These are phyloP conservation scores for Psilanteris sp. DNA, from an alignment of 1,140 invertebrate species.

Conservation along the genomic window DNA sequence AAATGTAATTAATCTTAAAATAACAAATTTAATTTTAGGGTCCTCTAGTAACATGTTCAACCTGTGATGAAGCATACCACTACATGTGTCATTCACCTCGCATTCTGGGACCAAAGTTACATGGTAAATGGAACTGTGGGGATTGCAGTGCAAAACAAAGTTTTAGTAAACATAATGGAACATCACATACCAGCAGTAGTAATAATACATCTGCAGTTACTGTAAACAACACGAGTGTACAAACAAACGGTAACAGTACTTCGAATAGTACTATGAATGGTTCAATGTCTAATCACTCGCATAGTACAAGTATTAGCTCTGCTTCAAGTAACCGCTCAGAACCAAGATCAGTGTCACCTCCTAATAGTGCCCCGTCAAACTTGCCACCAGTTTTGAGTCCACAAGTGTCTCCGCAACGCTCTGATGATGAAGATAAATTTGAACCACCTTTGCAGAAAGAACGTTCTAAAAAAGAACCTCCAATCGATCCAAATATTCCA, in stretches of 20 bases:
- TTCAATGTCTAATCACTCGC: not conserved
- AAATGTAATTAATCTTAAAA: too few relatives aligned
- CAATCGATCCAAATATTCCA: conserved; percentile 86
- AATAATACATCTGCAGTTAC: not conserved
- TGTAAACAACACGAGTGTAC: too few relatives aligned
- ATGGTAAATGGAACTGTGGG: conserved; percentile 74
- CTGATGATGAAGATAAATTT: conserved; percentile 70
- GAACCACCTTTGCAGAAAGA: conserved; percentile 41
- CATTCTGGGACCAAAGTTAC: conserved; percentile 73
- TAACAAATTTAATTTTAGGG: too few relatives aligned
- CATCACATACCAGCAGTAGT: not conserved
- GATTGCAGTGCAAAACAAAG: conserved; percentile 72
- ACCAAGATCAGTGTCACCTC: conserved; percentile 61
- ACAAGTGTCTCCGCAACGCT: conserved; percentile 72
- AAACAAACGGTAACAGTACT: too few relatives aligned
- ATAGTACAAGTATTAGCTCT: conserved; percentile 38
- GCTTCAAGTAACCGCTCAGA: conserved; percentile 41
- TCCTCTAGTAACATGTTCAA: conserved; percentile 86
- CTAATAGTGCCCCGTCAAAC: conserved; percentile 61
- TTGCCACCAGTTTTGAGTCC: conserved; percentile 74
- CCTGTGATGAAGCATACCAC: conserved; percentile 91
- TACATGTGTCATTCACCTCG: conserved; percentile 86
- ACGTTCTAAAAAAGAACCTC: too few relatives aligned
- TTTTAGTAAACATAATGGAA: conserved; percentile 16
- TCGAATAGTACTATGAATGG: too few relatives aligned